Evolutionary conservation across 2,113 vertebrate species (phyloP), one percentile per base, ranked within the genome.

Genomic region (Caranx ignobilis): DNA sequence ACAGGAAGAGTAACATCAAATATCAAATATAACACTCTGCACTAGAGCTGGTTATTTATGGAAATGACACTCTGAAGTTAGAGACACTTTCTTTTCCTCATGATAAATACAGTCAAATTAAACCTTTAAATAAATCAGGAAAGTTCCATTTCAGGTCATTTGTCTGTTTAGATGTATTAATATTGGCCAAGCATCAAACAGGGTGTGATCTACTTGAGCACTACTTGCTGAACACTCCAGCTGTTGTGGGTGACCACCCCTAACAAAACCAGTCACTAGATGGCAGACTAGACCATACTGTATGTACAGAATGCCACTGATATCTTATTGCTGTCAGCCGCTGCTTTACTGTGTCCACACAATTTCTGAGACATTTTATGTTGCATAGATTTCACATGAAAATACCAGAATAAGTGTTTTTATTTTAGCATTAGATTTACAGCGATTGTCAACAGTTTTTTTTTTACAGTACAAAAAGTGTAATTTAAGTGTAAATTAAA

Each of bases 381-480:
- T 9, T 18, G 71, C n/a, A 3, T 11, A 72, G 16, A 59, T 3
- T 11, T 52, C 11, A 84, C 77, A 79, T 66, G 1, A 15, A 66
- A n/a, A 73, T 82, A 89, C 45, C 76, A 90, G 78, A 89, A 87
- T 86, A 92, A 95, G 93, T 95, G 94, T 95, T 97, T 87, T 97
- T 96, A 96, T 97, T 93, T 84, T 67, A 69, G 95, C 95, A 96
- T 87, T 95, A 94, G 88, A 95, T 95, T 96, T 96, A 96, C 95
- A 83, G 94, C 93, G 94, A 96, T 96, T 96, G 94, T 96, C 96
- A 96, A 95, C 94, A 95, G 26, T 26, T 26, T 26, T 26, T n/a
- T 96, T 94, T 96, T 96, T 96, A 96, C 96, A 96, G 96, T 95
- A 95, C 95, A 96, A 91, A 95, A 89, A 65, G 34, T 50, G n/a